Evolutionary conservation across 2,888 invertebrate genomes (phyloP), one percentile per base, ranked within the genome.

Genomic region (Pammene fasciana): DNA sequence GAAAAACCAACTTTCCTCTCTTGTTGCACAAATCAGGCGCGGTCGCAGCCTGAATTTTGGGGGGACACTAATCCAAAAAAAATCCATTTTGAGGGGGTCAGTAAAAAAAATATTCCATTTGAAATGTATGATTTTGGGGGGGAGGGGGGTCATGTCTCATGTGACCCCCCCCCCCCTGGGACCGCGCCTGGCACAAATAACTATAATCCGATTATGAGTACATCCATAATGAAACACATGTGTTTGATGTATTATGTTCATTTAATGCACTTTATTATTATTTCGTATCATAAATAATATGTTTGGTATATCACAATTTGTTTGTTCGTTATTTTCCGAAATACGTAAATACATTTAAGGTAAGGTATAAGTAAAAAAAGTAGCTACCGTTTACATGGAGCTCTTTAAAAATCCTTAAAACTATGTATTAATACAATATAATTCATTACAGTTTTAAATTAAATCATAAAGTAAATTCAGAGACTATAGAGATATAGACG

Each of bases 291-390:
- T 87, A 86, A 84, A 84, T 85, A 79, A 86, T 87, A 86, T 87
- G 87, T 87, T 86, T 84, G 82, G 80, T 76, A 84, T 87, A 87
- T 87, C 87, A 87, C 87, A 87, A 84, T 84, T 85, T 84, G 82
- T 86, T 86, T 84, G 82, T 84, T 83, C 79, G 68, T 71, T 67
- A 76, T 77, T 80, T 77, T 78, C 81, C 82, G 76, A 84, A 82
- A 79, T 76, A 74, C 77, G 72, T 73, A 70, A 52, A 67, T 68
- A 72, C 70, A 70, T 52, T 71, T 56, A 46, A 16, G 13, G 45
- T 45, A 45, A 73, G 36, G 48, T 45, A 68, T 62, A 55, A 68
- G 71, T 72, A 73, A 67, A 59, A 72, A 64, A 68, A 65, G 67
- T n/a, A 18, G 57, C 64, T 65, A 68, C 64, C 14, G 56, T 68